Conservation (phyloP, 2,113 vertebrate genomes). For the Mohoua ochrocephala region DNA sequence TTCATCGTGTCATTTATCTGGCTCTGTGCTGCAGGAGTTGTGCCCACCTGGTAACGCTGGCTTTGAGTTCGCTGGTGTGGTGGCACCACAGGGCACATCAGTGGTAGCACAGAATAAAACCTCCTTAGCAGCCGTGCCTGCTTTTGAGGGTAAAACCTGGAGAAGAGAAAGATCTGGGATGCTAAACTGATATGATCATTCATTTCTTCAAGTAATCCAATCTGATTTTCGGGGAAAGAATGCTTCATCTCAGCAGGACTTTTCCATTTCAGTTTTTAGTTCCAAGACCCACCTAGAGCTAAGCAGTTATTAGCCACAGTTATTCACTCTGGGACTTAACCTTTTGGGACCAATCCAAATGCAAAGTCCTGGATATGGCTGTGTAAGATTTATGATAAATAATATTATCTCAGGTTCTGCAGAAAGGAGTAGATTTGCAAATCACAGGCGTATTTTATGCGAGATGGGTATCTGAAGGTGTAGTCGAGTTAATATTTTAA, state of each 20-base stretch:
- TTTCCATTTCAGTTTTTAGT: neutral
- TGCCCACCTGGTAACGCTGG: neutral
- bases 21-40: neutral
- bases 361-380: neutral
- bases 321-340: neutral
- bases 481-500: slow-evolving; percentile 5
- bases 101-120: neutral
- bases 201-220: neutral
- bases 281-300: neutral
- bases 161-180: neutral
- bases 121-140: neutral
- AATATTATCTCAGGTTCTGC: neutral
- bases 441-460: neutral
- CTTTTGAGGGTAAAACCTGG: neutral
- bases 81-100: neutral
- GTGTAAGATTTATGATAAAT: neutral
- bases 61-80: neutral
- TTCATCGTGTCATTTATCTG: neutral
- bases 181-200: neutral
- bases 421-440: neutral
- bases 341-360: neutral
- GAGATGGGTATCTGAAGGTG: neutral
- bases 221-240: neutral
- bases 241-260: neutral
- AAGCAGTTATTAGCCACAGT: neutral